phyloP scores from a whole-genome alignment of 2,797 vertebrate species.

The Amphiprion clarkii region DNA sequence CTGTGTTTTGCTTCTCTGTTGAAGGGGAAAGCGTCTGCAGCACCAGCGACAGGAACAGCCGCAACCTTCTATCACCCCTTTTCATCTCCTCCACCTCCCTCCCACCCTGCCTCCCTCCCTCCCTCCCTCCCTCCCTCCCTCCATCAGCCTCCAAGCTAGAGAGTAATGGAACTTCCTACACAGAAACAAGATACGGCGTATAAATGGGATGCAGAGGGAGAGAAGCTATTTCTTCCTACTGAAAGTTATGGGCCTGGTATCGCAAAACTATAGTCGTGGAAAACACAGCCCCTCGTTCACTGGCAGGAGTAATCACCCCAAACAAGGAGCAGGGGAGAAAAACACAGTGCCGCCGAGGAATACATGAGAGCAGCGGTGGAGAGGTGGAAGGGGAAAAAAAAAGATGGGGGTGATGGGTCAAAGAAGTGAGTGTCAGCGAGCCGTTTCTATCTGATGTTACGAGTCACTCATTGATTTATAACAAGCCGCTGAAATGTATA shows the following conservation, averaged over 20 bases:
- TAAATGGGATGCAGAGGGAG: conserved; percentile 81
- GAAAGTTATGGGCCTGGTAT: conserved; percentile 74
- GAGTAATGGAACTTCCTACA: conserved; percentile 80
- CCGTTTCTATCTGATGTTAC: conserved; percentile 37
- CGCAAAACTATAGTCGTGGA: conserved; percentile 75
- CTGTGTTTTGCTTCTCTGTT: conserved; percentile 57
- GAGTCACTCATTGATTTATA: conserved; percentile 41
- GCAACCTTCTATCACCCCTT: conserved; percentile 73
- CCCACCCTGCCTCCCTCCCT: conserved; percentile 37
- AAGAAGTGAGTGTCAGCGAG: conserved; percentile 25
- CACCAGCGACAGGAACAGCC: conserved; percentile 53
- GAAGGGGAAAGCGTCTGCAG: conserved; percentile 47
- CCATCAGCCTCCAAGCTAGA: conserved; percentile 71
- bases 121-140: conserved; percentile 38
- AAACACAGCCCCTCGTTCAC: conserved; percentile 67
- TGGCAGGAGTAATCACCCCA: conserved; percentile 76
- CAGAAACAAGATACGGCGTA: conserved; percentile 80
- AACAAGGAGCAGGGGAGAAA: conserved; percentile 52
- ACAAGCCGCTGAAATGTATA: conserved; percentile 33
- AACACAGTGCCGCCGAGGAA: conserved; percentile 32
- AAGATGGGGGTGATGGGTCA: conserved; percentile 4
- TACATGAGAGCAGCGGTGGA: conserved; percentile 47
- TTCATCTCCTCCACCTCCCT: conserved; percentile 67
- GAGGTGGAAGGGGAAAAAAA: neutral
- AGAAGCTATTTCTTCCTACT: conserved; percentile 76